These are phyloP conservation scores for Drosophila incognita DNA, from an alignment of 2,888 invertebrate species.

Conservation along the genomic window DNA sequence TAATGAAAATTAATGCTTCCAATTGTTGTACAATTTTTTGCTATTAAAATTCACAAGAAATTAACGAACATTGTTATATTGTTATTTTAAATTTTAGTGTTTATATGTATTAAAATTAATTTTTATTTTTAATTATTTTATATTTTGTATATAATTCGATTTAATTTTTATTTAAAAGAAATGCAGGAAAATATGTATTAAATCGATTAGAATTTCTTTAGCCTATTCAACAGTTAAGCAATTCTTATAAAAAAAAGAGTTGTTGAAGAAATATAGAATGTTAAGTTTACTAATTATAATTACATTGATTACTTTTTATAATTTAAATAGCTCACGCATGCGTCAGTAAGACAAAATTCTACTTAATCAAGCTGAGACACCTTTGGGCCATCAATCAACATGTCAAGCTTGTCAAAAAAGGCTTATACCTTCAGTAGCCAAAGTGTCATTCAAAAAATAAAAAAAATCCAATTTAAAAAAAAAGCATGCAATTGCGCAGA, in stretches of 20 bases:
- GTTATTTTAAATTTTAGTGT: too few relatives aligned
- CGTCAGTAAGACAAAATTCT: neutral
- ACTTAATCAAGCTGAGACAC: neutral
- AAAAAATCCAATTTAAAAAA: neutral
- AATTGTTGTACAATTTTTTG: too few relatives aligned
- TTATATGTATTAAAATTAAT: too few relatives aligned
- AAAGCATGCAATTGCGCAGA: constrained; percentile 52
- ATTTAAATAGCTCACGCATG: neutral
- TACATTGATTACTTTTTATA: neutral
- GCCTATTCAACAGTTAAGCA: too few relatives aligned
- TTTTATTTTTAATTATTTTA: too few relatives aligned
- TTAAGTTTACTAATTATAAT: neutral
- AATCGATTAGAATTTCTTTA: too few relatives aligned
- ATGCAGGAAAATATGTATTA: too few relatives aligned
- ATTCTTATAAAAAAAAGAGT: neutral
- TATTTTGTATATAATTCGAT: too few relatives aligned
- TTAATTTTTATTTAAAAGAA: too few relatives aligned
- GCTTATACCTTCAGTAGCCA: neutral
- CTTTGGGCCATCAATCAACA: neutral
- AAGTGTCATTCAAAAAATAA: constrained; percentile 18
- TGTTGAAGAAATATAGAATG: neutral
- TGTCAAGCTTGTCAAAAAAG: neutral
- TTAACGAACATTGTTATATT: neutral
- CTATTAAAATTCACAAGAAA: neutral
- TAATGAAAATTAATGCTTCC: too few relatives aligned